Evolutionary conservation across 1,140 invertebrate genomes (phyloP), one percentile per base, ranked within the genome.

Genomic region (Glomeris maerens): DNA sequence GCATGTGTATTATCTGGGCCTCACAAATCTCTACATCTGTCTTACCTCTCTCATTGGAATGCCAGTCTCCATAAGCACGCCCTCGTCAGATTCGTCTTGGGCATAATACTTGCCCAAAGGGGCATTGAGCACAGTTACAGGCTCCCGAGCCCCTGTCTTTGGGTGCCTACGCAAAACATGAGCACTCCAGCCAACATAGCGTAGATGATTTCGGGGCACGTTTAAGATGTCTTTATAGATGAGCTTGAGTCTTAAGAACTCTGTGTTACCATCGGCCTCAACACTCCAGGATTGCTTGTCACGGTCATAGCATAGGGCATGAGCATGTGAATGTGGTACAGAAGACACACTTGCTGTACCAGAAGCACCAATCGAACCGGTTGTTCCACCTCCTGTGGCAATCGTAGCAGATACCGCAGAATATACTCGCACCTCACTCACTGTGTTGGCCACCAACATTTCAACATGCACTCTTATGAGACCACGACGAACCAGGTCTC

Each of bases 181-280:
- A 1, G 81, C 80, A 25, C 78, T 81, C 82, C 84, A 89, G 55
- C 78, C 79, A 0, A 89, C 80, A 62, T 83, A 86, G 53, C 81
- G 64, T 1, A 66, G 54, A 66, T 87, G 84, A 63, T 85, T 87
- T 27, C 84, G 68, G 1, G 85, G 85, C 14, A 90, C 83, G 59
- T 86, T 83, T 58, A 84, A 80, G 20, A 89, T 79, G 60, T 89
- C 84, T 47, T 84, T 83, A 69, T 84, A 89, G 52, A 85, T 78
- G 62, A 90, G 76, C 46, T 82, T 78, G 14, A 91, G 69, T 26
- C 81, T 71, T 25, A 87, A 77, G 3, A 77, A 80, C 54, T 87
- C 82, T 0, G 81, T 82, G 57, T 85, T 83, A 7, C 81, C 76
- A 62, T 89, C 84, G 4, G 81, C 78, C 54, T 86, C 77, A 17